Conservation (phyloP, 2,888 invertebrate species). For the Eutolmus rufibarbis region DNA sequence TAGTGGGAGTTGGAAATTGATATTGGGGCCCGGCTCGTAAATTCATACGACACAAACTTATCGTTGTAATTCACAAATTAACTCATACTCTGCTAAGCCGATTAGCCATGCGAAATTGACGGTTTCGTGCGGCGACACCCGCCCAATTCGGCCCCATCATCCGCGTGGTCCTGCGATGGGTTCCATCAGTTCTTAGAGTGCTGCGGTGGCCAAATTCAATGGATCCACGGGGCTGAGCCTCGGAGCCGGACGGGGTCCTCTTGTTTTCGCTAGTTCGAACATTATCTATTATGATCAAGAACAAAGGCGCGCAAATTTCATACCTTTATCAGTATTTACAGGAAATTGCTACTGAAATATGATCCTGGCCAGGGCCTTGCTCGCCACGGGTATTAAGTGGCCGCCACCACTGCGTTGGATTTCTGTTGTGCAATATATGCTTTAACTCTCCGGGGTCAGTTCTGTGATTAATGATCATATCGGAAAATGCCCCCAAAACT, state of each 20-base stretch:
- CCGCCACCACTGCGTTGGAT: background rate
- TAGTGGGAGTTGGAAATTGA: conserved; percentile 10
- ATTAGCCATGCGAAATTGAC: conserved; percentile 40
- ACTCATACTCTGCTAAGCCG: conserved; percentile 43
- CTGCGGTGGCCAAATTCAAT: background rate
- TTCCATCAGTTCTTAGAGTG: background rate
- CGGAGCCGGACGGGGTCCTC: conserved; percentile 5
- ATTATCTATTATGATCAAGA: conserved; percentile 44
- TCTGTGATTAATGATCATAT: background rate
- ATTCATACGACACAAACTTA: conserved; percentile 42
- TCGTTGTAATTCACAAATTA: conserved; percentile 46
- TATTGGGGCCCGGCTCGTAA: background rate
- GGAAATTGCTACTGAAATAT: conserved; percentile 42
- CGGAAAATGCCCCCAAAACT: background rate
- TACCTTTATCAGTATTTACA: conserved; percentile 41
- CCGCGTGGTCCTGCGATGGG: background rate
- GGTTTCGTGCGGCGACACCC: background rate
- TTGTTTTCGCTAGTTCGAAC: conserved; percentile 33
- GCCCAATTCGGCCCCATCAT: background rate
- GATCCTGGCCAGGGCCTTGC: background rate
- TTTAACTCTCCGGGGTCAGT: background rate
- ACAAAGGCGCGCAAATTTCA: conserved; percentile 41
- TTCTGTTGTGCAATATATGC: background rate
- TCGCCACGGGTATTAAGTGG: background rate
- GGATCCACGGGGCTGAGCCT: background rate